These are phyloP conservation scores for Thunnus albacares DNA, from an alignment of 2,797 vertebrate species.

Conservation along the genomic window DNA sequence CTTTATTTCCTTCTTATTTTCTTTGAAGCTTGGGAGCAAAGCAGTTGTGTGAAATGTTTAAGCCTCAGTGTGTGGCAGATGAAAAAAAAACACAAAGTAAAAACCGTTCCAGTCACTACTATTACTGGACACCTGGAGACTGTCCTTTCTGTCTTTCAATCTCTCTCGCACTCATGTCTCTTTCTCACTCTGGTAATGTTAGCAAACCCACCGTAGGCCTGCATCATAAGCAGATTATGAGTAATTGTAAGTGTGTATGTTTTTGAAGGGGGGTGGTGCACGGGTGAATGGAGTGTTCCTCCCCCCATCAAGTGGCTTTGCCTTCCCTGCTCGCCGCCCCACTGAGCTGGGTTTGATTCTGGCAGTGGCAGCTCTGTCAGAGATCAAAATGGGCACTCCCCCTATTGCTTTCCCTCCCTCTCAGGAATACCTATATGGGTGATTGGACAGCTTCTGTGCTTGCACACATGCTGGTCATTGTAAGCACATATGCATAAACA, in stretches of 20 bases:
- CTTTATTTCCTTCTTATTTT: constrained; percentile 32
- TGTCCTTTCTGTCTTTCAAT: constrained; percentile 67
- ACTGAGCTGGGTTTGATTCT: constrained; percentile 94
- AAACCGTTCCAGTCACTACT: constrained; percentile 82
- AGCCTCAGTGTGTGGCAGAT: constrained; percentile 90
- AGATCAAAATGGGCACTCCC: constrained; percentile 90
- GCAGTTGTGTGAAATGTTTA: constrained; percentile 79
- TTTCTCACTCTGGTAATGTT: constrained; percentile 84
- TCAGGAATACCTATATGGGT: constrained; percentile 27
- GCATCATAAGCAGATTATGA: constrained; percentile 95
- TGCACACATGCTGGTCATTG: constrained; percentile 47
- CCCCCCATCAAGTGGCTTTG: constrained; percentile 75
- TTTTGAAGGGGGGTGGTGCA: constrained; percentile 87
- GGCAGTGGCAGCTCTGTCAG: constrained; percentile 93
- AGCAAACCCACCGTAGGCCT: constrained; percentile 91
- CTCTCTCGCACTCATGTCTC: constrained; percentile 25
- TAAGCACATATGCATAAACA: constrained; percentile 51
- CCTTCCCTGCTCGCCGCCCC: constrained; percentile 89
- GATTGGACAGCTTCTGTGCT: constrained; percentile 39
- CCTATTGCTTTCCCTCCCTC: constrained; percentile 26
- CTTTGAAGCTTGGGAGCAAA: constrained; percentile 24
- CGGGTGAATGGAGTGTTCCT: constrained; percentile 86
- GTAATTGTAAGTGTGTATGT: constrained; percentile 95
- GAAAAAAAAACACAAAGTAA: constrained; percentile 89
- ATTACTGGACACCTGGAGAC: constrained; percentile 94